Percentiles rank a stretch among this genome's conserved stretches.
Evolutionary conservation across 1,140 invertebrate species (phyloP).

Genomic region (Calliopsis andreniformis): DNA sequence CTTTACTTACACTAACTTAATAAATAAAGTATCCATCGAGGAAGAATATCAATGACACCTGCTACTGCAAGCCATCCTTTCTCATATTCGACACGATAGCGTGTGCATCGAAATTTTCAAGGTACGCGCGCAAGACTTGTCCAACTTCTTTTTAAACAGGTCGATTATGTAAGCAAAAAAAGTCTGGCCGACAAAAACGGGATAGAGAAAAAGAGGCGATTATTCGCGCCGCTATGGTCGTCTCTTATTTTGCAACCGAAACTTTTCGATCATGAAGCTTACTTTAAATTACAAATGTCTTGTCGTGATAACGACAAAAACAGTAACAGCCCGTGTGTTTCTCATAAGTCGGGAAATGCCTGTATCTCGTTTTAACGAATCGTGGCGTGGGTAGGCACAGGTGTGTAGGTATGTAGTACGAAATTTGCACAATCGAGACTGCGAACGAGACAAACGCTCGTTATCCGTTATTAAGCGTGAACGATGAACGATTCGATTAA

Average conservation of each 20-base stretch:
- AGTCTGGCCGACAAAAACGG: background rate
- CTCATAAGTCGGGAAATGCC: background rate
- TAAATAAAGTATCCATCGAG: background rate
- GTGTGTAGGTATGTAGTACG: too few relatives aligned
- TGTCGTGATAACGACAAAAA: slow-evolving; percentile 3
- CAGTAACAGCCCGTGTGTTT: background rate
- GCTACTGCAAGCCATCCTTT: background rate
- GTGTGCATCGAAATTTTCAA: slow-evolving; percentile 63
- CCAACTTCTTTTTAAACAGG: slow-evolving; percentile 65
- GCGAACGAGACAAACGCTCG: background rate
- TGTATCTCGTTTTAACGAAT: background rate
- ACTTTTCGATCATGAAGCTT: slow-evolving; percentile 12
- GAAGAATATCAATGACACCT: background rate
- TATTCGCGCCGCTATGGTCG: background rate
- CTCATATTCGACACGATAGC: too few relatives aligned
- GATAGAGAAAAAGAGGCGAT: slow-evolving; percentile 12
- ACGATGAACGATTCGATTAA: background rate
- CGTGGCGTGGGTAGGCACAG: too few relatives aligned
- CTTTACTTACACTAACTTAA: background rate
- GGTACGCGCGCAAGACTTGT: slow-evolving; percentile 37
- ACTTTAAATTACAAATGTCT: slow-evolving; percentile 8
- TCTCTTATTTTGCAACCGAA: slow-evolving; percentile 2
- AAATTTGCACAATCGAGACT: background rate
- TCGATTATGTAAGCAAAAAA: slow-evolving; percentile 67
- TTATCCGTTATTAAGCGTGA: too few relatives aligned